Evolutionary conservation across 37 sponge, comb jelly and placozoan genomes (phyloP).

Genomic region (Aplysina aerophoba): DNA sequence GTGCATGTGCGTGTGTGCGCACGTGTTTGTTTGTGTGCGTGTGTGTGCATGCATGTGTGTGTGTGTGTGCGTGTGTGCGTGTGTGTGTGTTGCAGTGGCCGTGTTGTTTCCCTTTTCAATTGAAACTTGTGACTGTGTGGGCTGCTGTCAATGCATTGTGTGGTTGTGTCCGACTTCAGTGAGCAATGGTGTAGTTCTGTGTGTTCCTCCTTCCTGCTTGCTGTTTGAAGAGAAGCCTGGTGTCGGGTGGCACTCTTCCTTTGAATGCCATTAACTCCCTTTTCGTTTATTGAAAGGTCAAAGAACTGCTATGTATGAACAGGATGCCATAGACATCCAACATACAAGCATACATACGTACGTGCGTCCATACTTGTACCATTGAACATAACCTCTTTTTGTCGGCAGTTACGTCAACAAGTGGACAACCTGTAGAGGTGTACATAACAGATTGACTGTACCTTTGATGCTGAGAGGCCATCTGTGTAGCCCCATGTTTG

Average conservation of each 20-base stretch:
- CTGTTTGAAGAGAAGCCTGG: background rate
- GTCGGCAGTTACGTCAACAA: too few species aligned
- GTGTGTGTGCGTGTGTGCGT: conserved; percentile 47
- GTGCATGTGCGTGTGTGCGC: conserved; percentile 24
- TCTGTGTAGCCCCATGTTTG: too few species aligned
- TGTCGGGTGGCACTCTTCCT: background rate
- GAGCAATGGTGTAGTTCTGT: too few species aligned
- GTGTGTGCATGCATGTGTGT: conserved; percentile 29
- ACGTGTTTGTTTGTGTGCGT: conserved; percentile 40
- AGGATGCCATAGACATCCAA: too few species aligned
- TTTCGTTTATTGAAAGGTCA: background rate
- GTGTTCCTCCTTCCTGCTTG: background rate
- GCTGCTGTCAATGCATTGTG: background rate
- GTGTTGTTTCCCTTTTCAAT: conserved; percentile 9
- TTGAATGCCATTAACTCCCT: background rate
- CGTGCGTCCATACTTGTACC: too few species aligned
- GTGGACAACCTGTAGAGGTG: too few species aligned
- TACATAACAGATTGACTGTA: too few species aligned
- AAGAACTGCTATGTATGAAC: too few species aligned
- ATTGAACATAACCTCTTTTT: too few species aligned
- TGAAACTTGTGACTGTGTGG: background rate
- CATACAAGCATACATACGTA: too few species aligned
- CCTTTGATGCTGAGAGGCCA: too few species aligned
- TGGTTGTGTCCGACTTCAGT: background rate
- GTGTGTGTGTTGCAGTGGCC: conserved; percentile 3